These are phyloP conservation scores for Pyxicephalus adspersus DNA, from an alignment of 2,113 vertebrate genomes.

Conservation along the genomic window DNA sequence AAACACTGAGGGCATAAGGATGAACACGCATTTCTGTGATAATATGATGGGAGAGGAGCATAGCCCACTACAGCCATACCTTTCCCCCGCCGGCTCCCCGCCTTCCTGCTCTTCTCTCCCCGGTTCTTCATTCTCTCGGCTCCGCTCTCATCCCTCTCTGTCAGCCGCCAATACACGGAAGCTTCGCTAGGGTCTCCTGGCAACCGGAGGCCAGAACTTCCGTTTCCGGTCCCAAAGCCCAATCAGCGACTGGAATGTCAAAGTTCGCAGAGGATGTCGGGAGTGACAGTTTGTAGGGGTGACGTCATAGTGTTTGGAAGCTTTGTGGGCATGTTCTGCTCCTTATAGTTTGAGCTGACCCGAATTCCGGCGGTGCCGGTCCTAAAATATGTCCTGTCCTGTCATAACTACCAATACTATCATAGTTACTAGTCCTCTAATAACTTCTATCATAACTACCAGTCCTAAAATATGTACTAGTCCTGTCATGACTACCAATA, in stretches of 20 bases:
- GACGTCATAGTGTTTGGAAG: not conserved
- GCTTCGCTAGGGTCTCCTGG: slow-evolving; percentile 37
- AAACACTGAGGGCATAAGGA: not conserved
- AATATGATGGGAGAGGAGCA: not conserved
- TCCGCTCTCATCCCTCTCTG: not conserved
- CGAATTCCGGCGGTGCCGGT: too few relatives aligned
- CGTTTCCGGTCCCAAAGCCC: not conserved
- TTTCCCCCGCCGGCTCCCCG: not conserved
- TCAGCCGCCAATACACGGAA: not conserved
- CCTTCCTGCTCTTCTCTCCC: not conserved
- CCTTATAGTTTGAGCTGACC: too few relatives aligned
- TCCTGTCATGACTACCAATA: too few relatives aligned
- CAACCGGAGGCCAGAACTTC: not conserved
- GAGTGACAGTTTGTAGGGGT: slow-evolving; percentile 24
- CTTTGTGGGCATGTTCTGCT: too few relatives aligned
- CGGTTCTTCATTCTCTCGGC: not conserved
- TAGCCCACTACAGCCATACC: not conserved
- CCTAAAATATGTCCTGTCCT: too few relatives aligned
- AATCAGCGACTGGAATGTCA: not conserved
- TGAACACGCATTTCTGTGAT: not conserved
- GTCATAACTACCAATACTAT: too few relatives aligned
- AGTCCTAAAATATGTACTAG: too few relatives aligned
- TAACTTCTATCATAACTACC: too few relatives aligned
- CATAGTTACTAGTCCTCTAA: too few relatives aligned
- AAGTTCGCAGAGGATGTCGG: not conserved